Evolutionary conservation across 2,797 vertebrate species (phyloP).

Genomic region (Premnoplex brunnescens): DNA sequence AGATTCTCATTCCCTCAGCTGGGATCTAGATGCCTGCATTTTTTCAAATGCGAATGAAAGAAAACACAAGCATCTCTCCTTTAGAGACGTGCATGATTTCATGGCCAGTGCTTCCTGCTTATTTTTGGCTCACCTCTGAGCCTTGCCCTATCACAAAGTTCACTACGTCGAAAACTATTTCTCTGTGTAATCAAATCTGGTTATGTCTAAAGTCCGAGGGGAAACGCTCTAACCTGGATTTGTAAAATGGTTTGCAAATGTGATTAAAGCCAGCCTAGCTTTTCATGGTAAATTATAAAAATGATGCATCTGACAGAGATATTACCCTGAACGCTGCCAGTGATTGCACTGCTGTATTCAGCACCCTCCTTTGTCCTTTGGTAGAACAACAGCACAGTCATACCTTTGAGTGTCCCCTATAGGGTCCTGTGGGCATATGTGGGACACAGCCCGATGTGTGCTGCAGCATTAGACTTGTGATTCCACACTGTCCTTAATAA

Average conservation of each 20-base stretch:
- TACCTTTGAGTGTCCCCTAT: neutral
- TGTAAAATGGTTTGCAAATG: neutral
- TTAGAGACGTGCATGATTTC: neutral
- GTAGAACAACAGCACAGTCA: neutral
- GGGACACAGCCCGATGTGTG: neutral
- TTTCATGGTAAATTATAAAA: neutral
- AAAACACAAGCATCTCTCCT: neutral
- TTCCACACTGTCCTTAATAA: slow-evolving; percentile 27
- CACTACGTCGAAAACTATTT: neutral
- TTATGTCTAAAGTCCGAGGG: neutral
- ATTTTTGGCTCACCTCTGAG: neutral
- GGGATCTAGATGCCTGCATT: neutral
- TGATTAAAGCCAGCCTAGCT: neutral
- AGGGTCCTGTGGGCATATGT: neutral
- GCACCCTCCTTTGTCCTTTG: neutral
- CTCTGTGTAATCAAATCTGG: neutral
- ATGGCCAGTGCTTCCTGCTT: neutral
- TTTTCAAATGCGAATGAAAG: neutral
- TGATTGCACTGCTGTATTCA: neutral
- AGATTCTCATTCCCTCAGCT: neutral
- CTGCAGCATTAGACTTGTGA: neutral
- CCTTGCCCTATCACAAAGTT: neutral
- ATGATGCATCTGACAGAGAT: neutral
- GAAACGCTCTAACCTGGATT: neutral
- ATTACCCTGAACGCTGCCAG: neutral